A percentile compares a stretch with the other conserved stretches of the same genome.
Evolutionary conservation across 2,888 invertebrate genomes (phyloP).

Genomic region (Amphipyra tragopoginis): DNA sequence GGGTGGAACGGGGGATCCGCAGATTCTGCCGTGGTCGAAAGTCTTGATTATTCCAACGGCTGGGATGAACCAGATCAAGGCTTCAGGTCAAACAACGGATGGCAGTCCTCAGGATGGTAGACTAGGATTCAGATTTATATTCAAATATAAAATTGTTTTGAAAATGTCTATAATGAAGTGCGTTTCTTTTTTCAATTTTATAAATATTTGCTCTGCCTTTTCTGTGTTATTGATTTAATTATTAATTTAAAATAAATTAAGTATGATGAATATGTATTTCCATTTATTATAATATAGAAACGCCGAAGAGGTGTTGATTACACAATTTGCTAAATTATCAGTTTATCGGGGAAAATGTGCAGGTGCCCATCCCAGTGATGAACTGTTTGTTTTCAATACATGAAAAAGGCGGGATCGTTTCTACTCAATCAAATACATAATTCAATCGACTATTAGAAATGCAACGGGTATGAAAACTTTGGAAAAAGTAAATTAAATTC

Average conservation of each 20-base stretch:
- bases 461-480: not conserved
- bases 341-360: slow-evolving; percentile 13
- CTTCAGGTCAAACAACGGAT: slow-evolving; percentile 35
- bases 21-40: slow-evolving; percentile 30
- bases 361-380: slow-evolving; percentile 17
- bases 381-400: slow-evolving; percentile 50
- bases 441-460: not conserved
- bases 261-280: not conserved
- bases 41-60: slow-evolving; percentile 17
- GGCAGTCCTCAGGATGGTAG: slow-evolving; percentile 56
- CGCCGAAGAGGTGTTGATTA: not conserved
- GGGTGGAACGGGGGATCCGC: slow-evolving; percentile 34
- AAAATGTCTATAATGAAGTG: not conserved
- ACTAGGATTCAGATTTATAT: not conserved
- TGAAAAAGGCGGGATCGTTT: slow-evolving; percentile 45
- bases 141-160: not conserved
- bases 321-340: not conserved
- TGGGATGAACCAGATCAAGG: slow-evolving; percentile 18
- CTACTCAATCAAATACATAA: slow-evolving; percentile 1
- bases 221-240: slow-evolving; percentile 1
- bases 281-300: not conserved
- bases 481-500: too few species aligned
- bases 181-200: not conserved
- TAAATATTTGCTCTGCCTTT: not conserved
- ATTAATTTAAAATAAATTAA: slow-evolving; percentile 20